phyloP scores from a whole-genome alignment of 2,797 vertebrate species.

The Sparus aurata region DNA sequence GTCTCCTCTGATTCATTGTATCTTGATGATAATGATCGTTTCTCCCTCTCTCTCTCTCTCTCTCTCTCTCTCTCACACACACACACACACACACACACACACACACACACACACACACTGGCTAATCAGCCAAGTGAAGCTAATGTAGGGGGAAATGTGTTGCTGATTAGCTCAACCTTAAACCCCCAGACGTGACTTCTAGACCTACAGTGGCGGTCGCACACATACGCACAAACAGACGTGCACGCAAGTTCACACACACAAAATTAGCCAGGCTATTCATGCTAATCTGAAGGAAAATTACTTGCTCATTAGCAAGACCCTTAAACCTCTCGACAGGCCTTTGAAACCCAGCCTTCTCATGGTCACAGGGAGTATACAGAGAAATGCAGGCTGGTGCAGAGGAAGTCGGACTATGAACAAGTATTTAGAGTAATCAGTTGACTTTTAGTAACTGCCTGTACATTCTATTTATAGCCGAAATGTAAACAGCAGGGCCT shows the following conservation, averaged over 20 bases:
- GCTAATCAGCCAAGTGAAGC: slow-evolving; percentile 72
- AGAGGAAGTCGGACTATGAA: slow-evolving; percentile 43
- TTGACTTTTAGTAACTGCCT: slow-evolving; percentile 35
- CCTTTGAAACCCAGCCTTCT: slow-evolving; percentile 67
- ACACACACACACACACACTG: slow-evolving; percentile 23
- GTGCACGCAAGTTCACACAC: slow-evolving; percentile 12
- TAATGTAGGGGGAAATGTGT: slow-evolving; percentile 80
- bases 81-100: slow-evolving; percentile 28
- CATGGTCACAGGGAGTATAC: slow-evolving; percentile 44
- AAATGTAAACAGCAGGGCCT: slow-evolving; percentile 13
- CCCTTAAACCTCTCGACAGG: slow-evolving; percentile 76
- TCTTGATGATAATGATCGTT: slow-evolving; percentile 80
- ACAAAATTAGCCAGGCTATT: slow-evolving; percentile 66
- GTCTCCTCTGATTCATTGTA: slow-evolving; percentile 72
- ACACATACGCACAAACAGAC: slow-evolving; percentile 30
- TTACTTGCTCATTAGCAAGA: slow-evolving; percentile 76
- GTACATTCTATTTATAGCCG: slow-evolving; percentile 35
- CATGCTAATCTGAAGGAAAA: slow-evolving; percentile 78
- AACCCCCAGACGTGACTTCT: slow-evolving; percentile 67
- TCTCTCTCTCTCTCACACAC: slow-evolving; percentile 13
- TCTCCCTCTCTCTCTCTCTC: slow-evolving; percentile 24
- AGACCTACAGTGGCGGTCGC: slow-evolving; percentile 47
- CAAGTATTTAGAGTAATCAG: slow-evolving; percentile 48
- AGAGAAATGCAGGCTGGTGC: slow-evolving; percentile 21
- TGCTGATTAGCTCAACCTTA: slow-evolving; percentile 82